Evolutionary conservation across 1,140 invertebrate genomes (phyloP), one percentile per base, ranked within the genome.

Genomic region (Microplitis demolitor): DNA sequence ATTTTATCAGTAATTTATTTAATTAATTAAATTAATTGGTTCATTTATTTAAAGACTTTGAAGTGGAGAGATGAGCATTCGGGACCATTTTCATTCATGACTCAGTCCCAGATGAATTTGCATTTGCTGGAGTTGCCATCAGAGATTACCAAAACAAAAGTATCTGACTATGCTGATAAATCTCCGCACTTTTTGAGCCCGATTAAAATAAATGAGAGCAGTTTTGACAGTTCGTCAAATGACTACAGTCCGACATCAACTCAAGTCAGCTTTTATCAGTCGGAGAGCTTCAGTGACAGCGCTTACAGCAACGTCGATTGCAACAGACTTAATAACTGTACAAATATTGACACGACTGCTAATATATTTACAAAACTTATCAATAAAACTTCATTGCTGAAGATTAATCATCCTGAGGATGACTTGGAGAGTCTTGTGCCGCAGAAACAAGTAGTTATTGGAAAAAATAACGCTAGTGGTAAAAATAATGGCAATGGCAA

Each of bases 71-170:
- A 94, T 82, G 93, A 94, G 80, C 92, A 94, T 80, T 94, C 93
- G 0, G 92, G 90, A 50, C 93, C 93, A 16, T 95, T 95, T 85
- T 90, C 92, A 0, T 94, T 93, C 85, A 91, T 93, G 84, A 94
- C 93, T 0, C 90, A 90, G 78, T 94, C 93, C 35, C 93, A 95
- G 81, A 89, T 93, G 76, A 92, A 94, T 85, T 82, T 94, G 1
- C 91, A 88, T 74, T 79, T 91, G 53, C 84, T 89, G 39, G 84
- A 82, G 74, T 78, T 77, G 5, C 39, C 39, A 31, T 71, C 64
- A 0, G 78, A 78, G 24, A 78, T 80, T 70, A 45, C 16, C 9
- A 79, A 76, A 16, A 66, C 73, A 0, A 80, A 81, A 34, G 74
- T 73, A 13, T 74, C 79, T 45, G 80, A 74, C 39, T 79, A 80